Evolutionary conservation across 2,113 vertebrate genomes (phyloP), one percentile per base, ranked within the genome.

Genomic region (Xerus inauris): DNA sequence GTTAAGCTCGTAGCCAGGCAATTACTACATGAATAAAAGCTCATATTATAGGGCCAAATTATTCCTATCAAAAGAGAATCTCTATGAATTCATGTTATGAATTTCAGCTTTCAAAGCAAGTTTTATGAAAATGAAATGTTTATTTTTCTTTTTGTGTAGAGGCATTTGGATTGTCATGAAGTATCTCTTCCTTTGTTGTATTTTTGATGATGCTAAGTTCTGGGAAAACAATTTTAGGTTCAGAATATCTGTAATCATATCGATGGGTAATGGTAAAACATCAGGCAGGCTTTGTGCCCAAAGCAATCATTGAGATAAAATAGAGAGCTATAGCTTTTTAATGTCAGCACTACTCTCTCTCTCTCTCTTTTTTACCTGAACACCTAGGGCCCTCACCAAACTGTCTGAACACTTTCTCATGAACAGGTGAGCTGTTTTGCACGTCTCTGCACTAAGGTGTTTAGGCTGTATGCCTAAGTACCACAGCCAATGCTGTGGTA

Each of bases 141-240:
- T 91, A 57, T 89, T 97, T 97, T 96, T 83, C 32, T 87, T 95
- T 95, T 80, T 84, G 62, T 80, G 19, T 40, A n/a, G 92, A 93
- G 30, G 62, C 87, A 89, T 91, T 97, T 96, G 92, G 79, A 89
- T 81, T 87, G 40, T 87, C 80, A 95, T 57, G 54, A 96, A 59
- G 45, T 79, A 47, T 91, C 92, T 89, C 80, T 94, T 94, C 28
- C 62, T 97, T 96, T 97, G 93, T 92, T 97, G 73, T 54, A 94
- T 94, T 94, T 97, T 97, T 97, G 75, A 97, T 95, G 95, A 95
- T 89, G 80, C 38, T 84, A 84, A 69, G 73, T 94, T 97, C 91
- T 12, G 5, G 49, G 49, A 69, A 94, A 87, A 79, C 75, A 96
- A 89, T 81, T 93, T 94, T 87, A 95, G 62, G 93, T 76, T 20